Percentiles rank a stretch among this genome's conserved stretches.
phyloP scores from a whole-genome alignment of 2,113 vertebrate species.

The Cyphomyrus discorhynchus region DNA sequence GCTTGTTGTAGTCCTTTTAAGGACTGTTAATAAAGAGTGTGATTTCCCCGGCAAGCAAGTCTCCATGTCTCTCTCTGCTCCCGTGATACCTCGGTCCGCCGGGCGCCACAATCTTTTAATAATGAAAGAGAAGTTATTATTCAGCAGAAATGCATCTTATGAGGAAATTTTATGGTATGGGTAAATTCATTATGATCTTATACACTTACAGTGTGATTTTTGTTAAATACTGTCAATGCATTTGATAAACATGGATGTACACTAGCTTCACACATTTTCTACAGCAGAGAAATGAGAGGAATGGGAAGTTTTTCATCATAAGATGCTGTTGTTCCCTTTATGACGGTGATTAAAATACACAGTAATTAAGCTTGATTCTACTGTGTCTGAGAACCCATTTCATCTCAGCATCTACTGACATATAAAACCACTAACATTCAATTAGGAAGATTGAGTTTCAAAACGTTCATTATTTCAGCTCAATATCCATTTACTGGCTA shows the following conservation, averaged over 20 bases:
- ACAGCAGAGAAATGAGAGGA: not conserved
- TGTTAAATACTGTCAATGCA: not conserved
- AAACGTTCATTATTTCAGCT: conserved; percentile 19
- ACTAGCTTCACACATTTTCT: not conserved
- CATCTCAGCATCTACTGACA: not conserved
- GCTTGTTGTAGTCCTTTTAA: no score
- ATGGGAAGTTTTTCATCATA: not conserved
- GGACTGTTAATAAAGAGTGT: no score
- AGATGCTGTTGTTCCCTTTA: conserved; percentile 6
- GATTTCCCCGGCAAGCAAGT: no score
- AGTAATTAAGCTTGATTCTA: conserved; percentile 15
- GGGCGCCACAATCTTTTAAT: not conserved
- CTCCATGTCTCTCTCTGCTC: no score
- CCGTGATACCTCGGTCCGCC: no score
- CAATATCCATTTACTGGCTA: conserved; percentile 3
- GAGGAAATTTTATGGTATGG: not conserved
- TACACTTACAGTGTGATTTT: not conserved
- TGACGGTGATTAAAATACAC: conserved; percentile 17
- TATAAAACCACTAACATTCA: conserved; percentile 22
- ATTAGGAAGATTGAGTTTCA: not conserved
- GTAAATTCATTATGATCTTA: not conserved
- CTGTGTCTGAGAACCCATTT: not conserved
- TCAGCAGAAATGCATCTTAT: not conserved
- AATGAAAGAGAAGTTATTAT: not conserved
- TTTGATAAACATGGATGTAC: not conserved